phyloP scores from a whole-genome alignment of 2,888 invertebrate genomes.

The Anthrax anthrax region DNA sequence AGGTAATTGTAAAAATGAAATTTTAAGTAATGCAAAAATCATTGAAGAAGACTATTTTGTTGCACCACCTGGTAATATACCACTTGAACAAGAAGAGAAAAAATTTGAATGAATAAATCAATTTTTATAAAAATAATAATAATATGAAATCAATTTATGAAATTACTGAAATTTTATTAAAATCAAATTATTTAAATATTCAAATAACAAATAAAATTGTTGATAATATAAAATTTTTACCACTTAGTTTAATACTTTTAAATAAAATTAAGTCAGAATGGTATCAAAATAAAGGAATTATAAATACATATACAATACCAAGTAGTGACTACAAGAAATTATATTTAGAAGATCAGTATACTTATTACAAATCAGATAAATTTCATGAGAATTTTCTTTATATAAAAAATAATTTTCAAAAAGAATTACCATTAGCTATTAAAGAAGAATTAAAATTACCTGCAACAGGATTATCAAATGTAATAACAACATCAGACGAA shows the following conservation, averaged over 20 bases:
- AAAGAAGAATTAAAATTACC: constrained; percentile 14
- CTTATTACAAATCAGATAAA: constrained; percentile 27
- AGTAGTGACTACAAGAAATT: background rate
- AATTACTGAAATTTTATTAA: constrained; percentile 12
- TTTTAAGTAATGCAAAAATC: constrained; percentile 58
- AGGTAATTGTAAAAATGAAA: constrained; percentile 49
- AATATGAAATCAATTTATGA: constrained; percentile 16
- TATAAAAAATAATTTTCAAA: constrained; percentile 16
- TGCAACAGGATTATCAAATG: too few relatives aligned
- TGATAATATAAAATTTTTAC: constrained; percentile 13
- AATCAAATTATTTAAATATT: constrained; percentile 14
- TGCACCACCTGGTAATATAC: constrained; percentile 76
- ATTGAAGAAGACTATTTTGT: constrained; percentile 84
- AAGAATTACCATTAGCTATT: constrained; percentile 20
- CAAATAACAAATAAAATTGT: constrained; percentile 12
- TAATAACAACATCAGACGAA: background rate
- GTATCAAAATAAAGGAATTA: constrained; percentile 24
- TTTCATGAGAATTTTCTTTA: constrained; percentile 16
- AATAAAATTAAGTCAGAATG: constrained; percentile 43
- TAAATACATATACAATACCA: constrained; percentile 11
- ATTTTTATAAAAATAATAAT: background rate
- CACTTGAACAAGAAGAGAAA: constrained; percentile 39
- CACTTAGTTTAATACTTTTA: constrained; percentile 36
- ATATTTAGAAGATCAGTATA: background rate
- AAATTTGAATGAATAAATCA: constrained; percentile 24